Conservation (phyloP, 2,797 vertebrate genomes). For the Ataeniobius toweri region DNA sequence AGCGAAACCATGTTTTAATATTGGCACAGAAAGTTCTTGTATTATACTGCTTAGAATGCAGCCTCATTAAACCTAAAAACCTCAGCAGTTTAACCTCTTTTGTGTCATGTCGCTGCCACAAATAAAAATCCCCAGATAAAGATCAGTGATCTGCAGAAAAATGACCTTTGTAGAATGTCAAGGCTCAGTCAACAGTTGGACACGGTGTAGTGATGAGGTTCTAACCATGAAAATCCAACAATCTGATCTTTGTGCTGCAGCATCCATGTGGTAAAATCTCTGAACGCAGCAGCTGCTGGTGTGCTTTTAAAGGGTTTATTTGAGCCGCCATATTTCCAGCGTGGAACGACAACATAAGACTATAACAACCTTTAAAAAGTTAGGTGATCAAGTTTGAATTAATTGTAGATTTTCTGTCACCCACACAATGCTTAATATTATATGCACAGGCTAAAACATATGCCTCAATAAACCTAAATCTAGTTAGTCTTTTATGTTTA, state of each 20-base stretch:
- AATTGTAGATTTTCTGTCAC: no score
- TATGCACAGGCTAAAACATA: no score
- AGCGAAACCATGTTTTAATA: neutral
- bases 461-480: neutral
- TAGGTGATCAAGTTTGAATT: no score
- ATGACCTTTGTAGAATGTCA: neutral
- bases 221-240: no score
- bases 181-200: neutral
- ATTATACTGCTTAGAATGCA: neutral
- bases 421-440: no score
- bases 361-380: neutral
- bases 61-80: neutral
- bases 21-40: neutral
- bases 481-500: neutral
- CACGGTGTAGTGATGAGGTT: neutral
- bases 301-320: neutral
- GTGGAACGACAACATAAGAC: neutral
- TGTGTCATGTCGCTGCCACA: neutral
- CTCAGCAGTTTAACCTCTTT: neutral
- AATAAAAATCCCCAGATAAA: neutral
- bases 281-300: no score
- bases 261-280: no score
- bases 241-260: no score
- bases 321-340: neutral
- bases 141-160: neutral